These are phyloP conservation scores for Austrofundulus limnaeus DNA, from an alignment of 2,113 vertebrate species.

Conservation along the genomic window DNA sequence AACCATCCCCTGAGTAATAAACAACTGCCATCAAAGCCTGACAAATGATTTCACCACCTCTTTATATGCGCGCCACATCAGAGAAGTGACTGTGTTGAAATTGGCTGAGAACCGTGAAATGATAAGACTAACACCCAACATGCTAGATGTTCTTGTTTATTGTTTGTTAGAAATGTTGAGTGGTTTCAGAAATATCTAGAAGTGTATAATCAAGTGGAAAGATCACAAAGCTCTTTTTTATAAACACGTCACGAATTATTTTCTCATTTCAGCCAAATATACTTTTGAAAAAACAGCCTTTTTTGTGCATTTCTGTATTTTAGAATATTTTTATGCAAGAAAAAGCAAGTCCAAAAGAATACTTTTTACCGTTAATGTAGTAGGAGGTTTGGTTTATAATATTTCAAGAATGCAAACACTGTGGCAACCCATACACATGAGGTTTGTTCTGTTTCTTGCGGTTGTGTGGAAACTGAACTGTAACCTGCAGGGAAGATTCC, in stretches of 20 bases:
- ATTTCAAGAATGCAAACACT: conserved; percentile 5
- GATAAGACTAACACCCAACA: conserved; percentile 50
- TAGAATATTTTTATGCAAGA: too few relatives aligned
- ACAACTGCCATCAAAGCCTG: conserved; percentile 59
- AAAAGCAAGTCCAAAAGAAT: neutral
- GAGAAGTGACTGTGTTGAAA: conserved; percentile 56
- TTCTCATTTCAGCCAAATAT: conserved; percentile 2
- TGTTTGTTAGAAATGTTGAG: conserved; percentile 44
- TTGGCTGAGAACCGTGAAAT: conserved; percentile 65
- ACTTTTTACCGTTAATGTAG: neutral
- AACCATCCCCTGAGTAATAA: conserved; percentile 25
- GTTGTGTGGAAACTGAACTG: conserved; percentile 27
- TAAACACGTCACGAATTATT: neutral
- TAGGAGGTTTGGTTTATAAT: neutral
- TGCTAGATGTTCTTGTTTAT: conserved; percentile 40
- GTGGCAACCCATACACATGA: neutral
- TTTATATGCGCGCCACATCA: conserved; percentile 61
- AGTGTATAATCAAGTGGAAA: conserved; percentile 45
- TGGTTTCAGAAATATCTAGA: conserved; percentile 26
- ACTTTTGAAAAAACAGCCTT: neutral
- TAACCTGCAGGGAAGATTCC: conserved; percentile 48
- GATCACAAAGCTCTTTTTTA: conserved; percentile 6
- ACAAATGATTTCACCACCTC: conserved; percentile 50
- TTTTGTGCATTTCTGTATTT: neutral
- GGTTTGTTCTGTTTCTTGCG: conserved; percentile 27